These are phyloP conservation scores for Fissipunctia ypsillon DNA, from an alignment of 2,888 invertebrate species.

Conservation along the genomic window DNA sequence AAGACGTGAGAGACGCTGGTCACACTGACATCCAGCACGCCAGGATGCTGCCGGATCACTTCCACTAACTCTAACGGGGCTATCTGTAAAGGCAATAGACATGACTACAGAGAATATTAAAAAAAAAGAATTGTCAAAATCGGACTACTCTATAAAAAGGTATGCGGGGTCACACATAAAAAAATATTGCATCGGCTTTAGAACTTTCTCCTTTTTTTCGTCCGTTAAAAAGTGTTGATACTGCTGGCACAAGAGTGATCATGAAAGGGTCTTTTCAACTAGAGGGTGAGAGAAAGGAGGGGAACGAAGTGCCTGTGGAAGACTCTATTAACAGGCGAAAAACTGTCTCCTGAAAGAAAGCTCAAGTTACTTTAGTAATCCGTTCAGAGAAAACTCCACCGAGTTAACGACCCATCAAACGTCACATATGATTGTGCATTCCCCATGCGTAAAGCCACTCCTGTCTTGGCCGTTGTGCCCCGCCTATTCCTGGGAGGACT, in stretches of 20 bases:
- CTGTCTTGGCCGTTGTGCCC: too few relatives aligned
- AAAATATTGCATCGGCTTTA: background rate
- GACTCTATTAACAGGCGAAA: too few relatives aligned
- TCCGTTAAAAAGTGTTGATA: background rate
- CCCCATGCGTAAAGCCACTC: too few relatives aligned
- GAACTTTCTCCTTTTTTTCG: background rate
- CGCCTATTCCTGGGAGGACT: too few relatives aligned
- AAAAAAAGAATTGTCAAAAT: background rate
- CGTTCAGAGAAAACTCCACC: background rate
- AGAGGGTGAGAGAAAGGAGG: background rate
- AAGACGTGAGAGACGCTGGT: slow-evolving; percentile 73
- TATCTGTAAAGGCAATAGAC: slow-evolving; percentile 69
- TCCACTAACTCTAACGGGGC: slow-evolving; percentile 80
- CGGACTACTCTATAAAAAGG: background rate
- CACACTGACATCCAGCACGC: slow-evolving; percentile 81
- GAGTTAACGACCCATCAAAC: too few relatives aligned
- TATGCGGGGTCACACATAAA: background rate
- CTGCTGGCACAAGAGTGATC: background rate
- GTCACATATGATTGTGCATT: too few relatives aligned
- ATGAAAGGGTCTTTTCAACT: background rate
- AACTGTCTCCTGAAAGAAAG: background rate
- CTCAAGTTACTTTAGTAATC: background rate
- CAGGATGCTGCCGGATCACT: slow-evolving; percentile 75
- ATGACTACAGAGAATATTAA: background rate
- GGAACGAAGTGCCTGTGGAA: background rate